Base-by-base conservation (phyloP, 92 coral and sea anemone genomes). In the Epizoanthus scotinus region DNA sequence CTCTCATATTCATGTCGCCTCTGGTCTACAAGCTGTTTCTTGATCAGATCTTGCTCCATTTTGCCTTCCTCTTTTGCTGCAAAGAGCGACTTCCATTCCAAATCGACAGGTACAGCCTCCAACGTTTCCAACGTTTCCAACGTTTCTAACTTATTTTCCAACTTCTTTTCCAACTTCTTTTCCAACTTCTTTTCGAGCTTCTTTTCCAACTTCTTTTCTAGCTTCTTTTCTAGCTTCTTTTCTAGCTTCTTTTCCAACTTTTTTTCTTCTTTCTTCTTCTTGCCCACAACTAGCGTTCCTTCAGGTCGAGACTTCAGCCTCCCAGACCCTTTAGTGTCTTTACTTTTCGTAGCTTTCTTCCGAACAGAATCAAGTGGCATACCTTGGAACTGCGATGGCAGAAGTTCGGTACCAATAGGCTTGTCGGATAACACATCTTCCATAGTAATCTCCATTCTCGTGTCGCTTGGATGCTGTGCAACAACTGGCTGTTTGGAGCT, bases 1-100 rank as follows among this genome's bases (percentile, higher is more conserved):
- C 93, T 71, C 52, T 91, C 98, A 70, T 94, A 91, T 69, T 95
- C 94, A 42, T 85, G 95, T 71, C 89, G 78, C 71, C 89, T 82
- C 60, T 90, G 89, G 61, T 93, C 99, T 64, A 83, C 80, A 10
- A 87, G 25, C 15, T 86, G 78, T 65, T 88, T 86, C 78, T 90
- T 91, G 52, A 78, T 57, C 38, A 78, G 86, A 19, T 93, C 90
- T 27, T 94, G 88, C 65, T 94, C 94, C 82, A 54, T 83, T 22
- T 59, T 75, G 21, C 53, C 61, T 34, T 59, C 63, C 27, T 60
- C 69, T 13, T 47, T 47, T 13, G 68, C 53, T 20, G 81, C 21
- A 22, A 75, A 38, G 13, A 75, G 5, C 47, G 67, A n/a, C 9
- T 75, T 49, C 81, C 81, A 75, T 7, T 75, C 81, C 81, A 75